Base-by-base conservation (phyloP, 1,140 invertebrate genomes). In the Saxidomus purpurata region DNA sequence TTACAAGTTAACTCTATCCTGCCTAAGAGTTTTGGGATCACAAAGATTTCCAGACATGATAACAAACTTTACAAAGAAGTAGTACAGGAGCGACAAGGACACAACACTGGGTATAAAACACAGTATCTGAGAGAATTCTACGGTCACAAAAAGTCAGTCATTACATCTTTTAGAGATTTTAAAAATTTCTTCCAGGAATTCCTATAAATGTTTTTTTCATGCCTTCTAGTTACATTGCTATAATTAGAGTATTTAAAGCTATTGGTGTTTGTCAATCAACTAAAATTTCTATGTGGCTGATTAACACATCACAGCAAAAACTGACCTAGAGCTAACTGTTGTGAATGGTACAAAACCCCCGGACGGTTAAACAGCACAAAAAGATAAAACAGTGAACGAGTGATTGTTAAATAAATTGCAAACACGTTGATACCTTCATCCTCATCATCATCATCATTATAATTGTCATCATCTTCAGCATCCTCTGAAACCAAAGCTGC, bases 401-500 rank as follows among this genome's bases (percentile, higher is more conserved):
- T 82, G 80, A 82, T 28, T 82, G 80, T 67, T 82, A 82, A 63
- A 59, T n/a, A 59, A 61, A 82, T 25, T 15, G 4, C 38, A 63
- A 82, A 67, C 76, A 79, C 22, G 17, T 55, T 82, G 28, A 67
- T 82, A 63, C 52, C 55, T 63, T 40, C 80, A 36, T 82, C 79
- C 2, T 59, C 79, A 59, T 59, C 52, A 61, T 81, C 80, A 36
- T n/a, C 80, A 40, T 82, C 80, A 82, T 63, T 67, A 63, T 38
- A 82, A 63, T 82, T 43, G 36, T 59, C 67, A 67, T 85, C 82
- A 71, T 69, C 59, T 49, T 69, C 34, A 17, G 8, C 77, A 59
- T 82, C 77, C 11, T 81, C 80, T 82, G 80, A 82, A 82, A 82
- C 80, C 80, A 82, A 82, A 82, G 34, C 80, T 67, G 38, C 19